Evolutionary conservation across 1,140 invertebrate species (phyloP).

Genomic region (Rhizoglyphus robini): DNA sequence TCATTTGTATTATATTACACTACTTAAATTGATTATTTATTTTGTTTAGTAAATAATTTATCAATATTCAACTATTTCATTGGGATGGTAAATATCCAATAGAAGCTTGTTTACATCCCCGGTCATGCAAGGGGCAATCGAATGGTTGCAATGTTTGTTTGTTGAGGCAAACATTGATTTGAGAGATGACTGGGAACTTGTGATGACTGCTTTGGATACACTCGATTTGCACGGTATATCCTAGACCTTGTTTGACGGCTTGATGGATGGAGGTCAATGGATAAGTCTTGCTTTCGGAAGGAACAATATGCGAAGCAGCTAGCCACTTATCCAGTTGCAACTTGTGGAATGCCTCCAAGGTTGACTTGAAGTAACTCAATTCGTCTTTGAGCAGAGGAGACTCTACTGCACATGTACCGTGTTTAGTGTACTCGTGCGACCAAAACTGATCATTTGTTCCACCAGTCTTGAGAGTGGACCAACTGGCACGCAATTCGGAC

Average conservation of each 20-base stretch:
- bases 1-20: too few relatives aligned
- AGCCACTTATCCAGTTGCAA: conserved; percentile 20
- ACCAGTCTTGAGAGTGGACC: conserved; percentile 12
- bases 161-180: conserved; percentile 21
- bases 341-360: conserved; percentile 15
- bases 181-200: conserved; percentile 15
- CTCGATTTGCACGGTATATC: conserved; percentile 2
- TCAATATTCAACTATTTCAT: too few relatives aligned
- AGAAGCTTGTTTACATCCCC: neutral
- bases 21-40: too few relatives aligned
- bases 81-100: conserved; percentile 3
- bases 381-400: conserved; percentile 21
- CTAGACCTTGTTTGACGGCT: conserved; percentile 18
- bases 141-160: conserved; percentile 16
- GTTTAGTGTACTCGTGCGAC: conserved; percentile 25
- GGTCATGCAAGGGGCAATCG: conserved; percentile 16
- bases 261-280: neutral
- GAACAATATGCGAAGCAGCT: conserved; percentile 11
- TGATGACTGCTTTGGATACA: conserved; percentile 14
- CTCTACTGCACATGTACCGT: conserved; percentile 23
- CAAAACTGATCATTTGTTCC: conserved; percentile 22
- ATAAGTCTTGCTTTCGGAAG: conserved; percentile 14
- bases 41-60: too few relatives aligned
- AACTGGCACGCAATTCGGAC: conserved; percentile 17
- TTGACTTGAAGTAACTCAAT: conserved; percentile 22